Conservation (phyloP, 2,113 vertebrate genomes). For the Scortum barcoo region DNA sequence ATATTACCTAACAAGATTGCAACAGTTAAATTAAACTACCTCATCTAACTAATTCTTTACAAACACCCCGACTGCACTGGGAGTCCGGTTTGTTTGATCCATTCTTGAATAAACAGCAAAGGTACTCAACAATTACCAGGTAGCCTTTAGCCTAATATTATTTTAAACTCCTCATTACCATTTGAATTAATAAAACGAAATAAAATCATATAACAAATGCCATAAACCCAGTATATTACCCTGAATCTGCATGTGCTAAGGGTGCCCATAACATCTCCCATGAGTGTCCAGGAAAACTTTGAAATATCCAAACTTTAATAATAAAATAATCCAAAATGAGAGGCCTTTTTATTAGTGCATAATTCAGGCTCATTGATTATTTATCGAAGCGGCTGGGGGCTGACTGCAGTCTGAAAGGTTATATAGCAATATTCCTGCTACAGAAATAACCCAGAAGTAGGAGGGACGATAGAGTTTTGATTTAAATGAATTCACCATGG, state of each 20-base stretch:
- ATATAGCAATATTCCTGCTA: conserved; percentile 55
- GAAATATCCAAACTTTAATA: conserved; percentile 72
- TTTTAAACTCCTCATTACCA: conserved; percentile 4
- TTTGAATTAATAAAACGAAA: not conserved
- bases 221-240: not conserved
- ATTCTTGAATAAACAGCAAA: conserved; percentile 3
- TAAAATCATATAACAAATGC: conserved; percentile 10
- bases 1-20: not conserved
- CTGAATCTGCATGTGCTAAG: conserved; percentile 26
- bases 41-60: not conserved
- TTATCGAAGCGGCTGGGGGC: conserved; percentile 65
- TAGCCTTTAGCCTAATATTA: not conserved
- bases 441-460: conserved; percentile 64
- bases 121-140: not conserved
- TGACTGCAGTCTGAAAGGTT: conserved; percentile 71
- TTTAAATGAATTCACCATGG: conserved; percentile 46
- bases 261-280: conserved; percentile 29
- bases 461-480: conserved; percentile 23
- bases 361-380: conserved; percentile 80
- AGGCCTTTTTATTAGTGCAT: conserved; percentile 78
- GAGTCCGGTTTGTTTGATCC: not conserved
- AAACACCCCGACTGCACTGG: not conserved
- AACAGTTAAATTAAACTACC: not conserved
- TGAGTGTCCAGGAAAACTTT: conserved; percentile 34
- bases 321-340: conserved; percentile 74